phyloP scores from a whole-genome alignment of 2,888 invertebrate species.

The Anorthoa munda region DNA sequence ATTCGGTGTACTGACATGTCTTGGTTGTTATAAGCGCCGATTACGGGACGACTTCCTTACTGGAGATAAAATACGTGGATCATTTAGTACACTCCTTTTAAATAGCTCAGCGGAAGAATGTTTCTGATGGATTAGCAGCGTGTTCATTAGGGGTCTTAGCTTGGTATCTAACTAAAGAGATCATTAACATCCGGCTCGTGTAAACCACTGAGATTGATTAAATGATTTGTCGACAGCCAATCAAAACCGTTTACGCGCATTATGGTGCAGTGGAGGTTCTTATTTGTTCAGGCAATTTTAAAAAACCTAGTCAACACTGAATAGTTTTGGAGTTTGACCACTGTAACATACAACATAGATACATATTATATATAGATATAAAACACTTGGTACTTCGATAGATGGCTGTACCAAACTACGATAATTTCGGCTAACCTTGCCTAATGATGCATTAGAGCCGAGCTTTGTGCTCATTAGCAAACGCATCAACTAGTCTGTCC shows the following conservation, averaged over 20 bases:
- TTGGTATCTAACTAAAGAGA: not conserved
- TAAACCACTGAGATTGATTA: too few relatives aligned
- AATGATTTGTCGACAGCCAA: too few relatives aligned
- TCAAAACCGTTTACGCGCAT: not conserved
- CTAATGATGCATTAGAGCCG: slow-evolving; percentile 4
- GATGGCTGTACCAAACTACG: not conserved
- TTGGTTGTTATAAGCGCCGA: slow-evolving; percentile 27
- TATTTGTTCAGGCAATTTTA: too few relatives aligned
- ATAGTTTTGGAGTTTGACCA: not conserved
- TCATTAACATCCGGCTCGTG: not conserved
- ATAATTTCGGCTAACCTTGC: slow-evolving; percentile 3
- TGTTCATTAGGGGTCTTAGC: not conserved
- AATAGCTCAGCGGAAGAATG: not conserved
- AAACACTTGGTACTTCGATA: not conserved
- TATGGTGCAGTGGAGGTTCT: not conserved
- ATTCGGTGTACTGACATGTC: slow-evolving; percentile 34
- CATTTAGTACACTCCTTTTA: slow-evolving; percentile 17
- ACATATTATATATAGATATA: not conserved
- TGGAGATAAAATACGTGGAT: slow-evolving; percentile 5
- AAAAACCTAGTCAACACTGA: not conserved
- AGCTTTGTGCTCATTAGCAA: slow-evolving; percentile 31
- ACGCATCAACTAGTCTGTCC: slow-evolving; percentile 12
- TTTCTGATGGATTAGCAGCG: not conserved
- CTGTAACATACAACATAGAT: not conserved
- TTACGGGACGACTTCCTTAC: slow-evolving; percentile 19